phyloP scores from a whole-genome alignment of 2,113 vertebrate genomes.

The Acanthochromis polyacanthus region DNA sequence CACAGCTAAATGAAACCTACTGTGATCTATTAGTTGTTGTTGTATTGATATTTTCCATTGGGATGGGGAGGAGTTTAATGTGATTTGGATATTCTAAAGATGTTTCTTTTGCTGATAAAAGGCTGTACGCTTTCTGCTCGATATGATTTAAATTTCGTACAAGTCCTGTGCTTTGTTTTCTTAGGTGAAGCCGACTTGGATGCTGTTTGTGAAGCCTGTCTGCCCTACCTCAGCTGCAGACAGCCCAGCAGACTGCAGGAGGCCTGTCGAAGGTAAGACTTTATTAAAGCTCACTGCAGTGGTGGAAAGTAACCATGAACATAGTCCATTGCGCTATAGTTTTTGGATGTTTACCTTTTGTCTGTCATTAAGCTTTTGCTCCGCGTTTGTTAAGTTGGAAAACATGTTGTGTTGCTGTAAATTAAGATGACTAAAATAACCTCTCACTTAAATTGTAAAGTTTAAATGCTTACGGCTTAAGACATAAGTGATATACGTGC shows the following conservation, averaged over 20 bases:
- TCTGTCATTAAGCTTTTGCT: too few species aligned
- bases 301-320: background rate
- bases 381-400: background rate
- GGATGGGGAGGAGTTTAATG: background rate
- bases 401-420: too few species aligned
- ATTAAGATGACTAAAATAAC: background rate
- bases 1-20: too few species aligned
- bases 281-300: background rate
- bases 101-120: background rate
- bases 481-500: too few species aligned
- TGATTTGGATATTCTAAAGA: background rate
- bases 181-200: constrained; percentile 92
- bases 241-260: constrained; percentile 93
- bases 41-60: background rate
- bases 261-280: constrained; percentile 88
- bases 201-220: constrained; percentile 88
- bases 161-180: constrained; percentile 45
- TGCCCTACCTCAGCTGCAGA: constrained; percentile 93
- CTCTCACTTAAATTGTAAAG: background rate
- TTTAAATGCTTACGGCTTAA: too few species aligned
- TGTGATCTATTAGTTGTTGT: too few species aligned
- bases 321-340: background rate
- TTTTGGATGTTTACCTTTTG: too few species aligned
- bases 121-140: background rate
- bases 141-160: background rate